These are phyloP conservation scores for Motacilla alba DNA, from an alignment of 2,113 vertebrate species.

Conservation along the genomic window DNA sequence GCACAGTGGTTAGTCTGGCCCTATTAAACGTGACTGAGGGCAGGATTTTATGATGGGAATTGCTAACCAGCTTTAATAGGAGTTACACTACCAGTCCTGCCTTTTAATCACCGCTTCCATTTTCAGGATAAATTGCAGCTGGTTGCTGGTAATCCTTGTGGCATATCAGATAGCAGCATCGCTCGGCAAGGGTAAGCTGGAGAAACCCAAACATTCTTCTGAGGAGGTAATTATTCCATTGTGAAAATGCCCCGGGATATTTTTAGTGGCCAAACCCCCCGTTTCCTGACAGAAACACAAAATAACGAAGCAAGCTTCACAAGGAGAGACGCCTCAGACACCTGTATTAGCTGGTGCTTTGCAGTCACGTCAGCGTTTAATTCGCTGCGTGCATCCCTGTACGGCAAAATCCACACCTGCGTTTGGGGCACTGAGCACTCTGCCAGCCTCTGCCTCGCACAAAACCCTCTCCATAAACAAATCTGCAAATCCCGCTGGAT, in stretches of 20 bases:
- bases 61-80: not conserved
- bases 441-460: fast-evolving
- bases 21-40: not conserved
- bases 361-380: not conserved
- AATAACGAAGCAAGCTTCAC: not conserved
- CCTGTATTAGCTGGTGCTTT: not conserved
- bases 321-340: not conserved
- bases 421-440: not conserved
- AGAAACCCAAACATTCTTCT: conserved; percentile 15
- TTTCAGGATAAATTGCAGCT: conserved; percentile 9
- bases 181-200: not conserved
- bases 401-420: not conserved
- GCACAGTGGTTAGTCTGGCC: not conserved
- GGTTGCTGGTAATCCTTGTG: conserved; percentile 34
- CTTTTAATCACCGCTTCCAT: not conserved
- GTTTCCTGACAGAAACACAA: not conserved
- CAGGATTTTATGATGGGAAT: not conserved
- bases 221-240: conserved; percentile 2
- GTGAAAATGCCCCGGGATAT: not conserved
- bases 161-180: not conserved
- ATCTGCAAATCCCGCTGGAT: not conserved
- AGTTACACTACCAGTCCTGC: not conserved
- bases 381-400: fast-evolving
- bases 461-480: not conserved
- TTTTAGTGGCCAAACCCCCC: not conserved